Percentiles rank a stretch among this genome's conserved stretches.
Conservation (phyloP, 2,113 vertebrate species). For the Climacteris rufus region DNA sequence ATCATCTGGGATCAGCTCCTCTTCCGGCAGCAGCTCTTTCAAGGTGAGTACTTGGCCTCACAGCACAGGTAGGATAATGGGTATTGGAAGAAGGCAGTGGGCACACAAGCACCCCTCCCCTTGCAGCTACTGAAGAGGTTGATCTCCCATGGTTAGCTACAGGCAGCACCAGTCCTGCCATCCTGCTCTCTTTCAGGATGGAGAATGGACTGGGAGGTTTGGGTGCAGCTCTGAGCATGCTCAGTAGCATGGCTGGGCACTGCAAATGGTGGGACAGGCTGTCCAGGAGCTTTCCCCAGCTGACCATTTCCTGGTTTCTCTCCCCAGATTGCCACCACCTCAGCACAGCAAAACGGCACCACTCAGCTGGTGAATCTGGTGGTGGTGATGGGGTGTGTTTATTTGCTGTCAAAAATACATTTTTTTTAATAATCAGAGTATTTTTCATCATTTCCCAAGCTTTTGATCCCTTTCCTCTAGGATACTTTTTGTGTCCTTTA, state of each 20-base stretch:
- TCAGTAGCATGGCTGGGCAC: not conserved
- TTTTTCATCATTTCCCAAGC: not conserved
- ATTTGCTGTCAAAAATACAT: not conserved
- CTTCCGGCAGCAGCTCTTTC: not conserved
- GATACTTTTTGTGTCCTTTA: not conserved
- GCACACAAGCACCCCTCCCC: not conserved
- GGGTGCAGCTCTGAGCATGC: not conserved
- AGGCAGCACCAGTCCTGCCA: not conserved
- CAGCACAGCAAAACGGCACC: not conserved
- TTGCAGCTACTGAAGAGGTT: not conserved
- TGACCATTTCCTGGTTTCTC: not conserved
- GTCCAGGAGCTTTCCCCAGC: not conserved
- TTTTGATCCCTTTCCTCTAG: not conserved
- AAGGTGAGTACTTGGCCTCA: not conserved
- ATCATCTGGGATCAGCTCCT: not conserved
- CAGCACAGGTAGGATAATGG: not conserved
- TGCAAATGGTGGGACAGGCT: not conserved
- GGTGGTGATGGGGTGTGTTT: not conserved
- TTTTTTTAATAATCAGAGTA: not conserved
- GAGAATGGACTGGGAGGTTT: not conserved
- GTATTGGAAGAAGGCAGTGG: accelerated
- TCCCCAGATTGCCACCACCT: not conserved
- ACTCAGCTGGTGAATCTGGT: not conserved
- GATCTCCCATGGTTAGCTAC: not conserved
- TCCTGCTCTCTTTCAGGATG: not conserved